Evolutionary conservation across 2,797 vertebrate genomes (phyloP).

Genomic region (Mus spretus): DNA sequence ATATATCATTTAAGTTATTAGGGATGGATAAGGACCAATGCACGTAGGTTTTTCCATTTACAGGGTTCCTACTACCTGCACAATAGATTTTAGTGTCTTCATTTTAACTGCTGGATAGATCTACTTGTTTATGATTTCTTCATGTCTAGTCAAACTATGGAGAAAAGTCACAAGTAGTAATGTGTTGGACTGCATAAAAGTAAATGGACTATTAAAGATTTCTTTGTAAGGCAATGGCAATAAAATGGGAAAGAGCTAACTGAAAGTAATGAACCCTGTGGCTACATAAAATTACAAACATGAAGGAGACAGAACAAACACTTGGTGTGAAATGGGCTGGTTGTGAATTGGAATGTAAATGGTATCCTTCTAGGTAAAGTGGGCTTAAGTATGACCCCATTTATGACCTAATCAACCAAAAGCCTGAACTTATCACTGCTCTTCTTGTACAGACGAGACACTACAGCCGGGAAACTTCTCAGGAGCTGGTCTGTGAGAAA

Average conservation of each 20-base stretch:
- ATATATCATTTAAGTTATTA: background rate
- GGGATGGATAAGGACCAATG: background rate
- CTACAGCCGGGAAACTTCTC: background rate
- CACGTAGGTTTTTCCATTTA: background rate
- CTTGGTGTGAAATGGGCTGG: background rate
- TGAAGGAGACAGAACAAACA: background rate
- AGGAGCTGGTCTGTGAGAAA: conserved; percentile 44
- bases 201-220: conserved; percentile 3
- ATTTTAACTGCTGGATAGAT: background rate
- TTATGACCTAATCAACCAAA: conserved; percentile 36
- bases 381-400: background rate
- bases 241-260: conserved; percentile 15
- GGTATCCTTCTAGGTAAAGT: background rate
- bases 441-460: background rate
- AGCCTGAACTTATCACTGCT: background rate
- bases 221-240: background rate
- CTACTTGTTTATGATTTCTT: background rate
- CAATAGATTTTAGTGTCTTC: background rate
- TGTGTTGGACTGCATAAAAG: background rate
- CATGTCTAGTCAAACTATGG: background rate
- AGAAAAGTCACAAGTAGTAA: conserved; percentile 51
- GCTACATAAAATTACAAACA: conserved; percentile 14
- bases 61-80: background rate
- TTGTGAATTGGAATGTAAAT: background rate
- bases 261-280: background rate